phyloP scores from a whole-genome alignment of 2,113 vertebrate species.

The Vanacampus margaritifer region DNA sequence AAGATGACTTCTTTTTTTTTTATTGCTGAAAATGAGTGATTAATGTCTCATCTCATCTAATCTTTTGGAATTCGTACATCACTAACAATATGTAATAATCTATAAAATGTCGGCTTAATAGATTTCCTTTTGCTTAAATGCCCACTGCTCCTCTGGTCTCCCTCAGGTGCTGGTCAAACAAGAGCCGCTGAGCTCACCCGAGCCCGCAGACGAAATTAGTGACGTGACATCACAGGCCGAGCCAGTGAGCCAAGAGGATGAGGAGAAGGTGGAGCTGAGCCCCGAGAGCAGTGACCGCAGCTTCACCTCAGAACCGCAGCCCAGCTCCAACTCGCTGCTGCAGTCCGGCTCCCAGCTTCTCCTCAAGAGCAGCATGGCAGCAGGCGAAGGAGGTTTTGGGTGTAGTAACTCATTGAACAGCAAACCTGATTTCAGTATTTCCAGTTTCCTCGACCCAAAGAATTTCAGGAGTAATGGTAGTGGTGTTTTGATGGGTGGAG shows the following conservation, averaged over 20 bases:
- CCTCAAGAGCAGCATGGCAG: conserved; percentile 73
- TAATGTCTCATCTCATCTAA: too few relatives aligned
- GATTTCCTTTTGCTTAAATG: neutral
- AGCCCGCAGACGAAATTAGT: conserved; percentile 87
- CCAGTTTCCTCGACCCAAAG: conserved; percentile 82
- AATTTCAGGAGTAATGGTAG: conserved; percentile 61
- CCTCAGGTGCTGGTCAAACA: conserved; percentile 87
- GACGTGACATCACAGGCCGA: conserved; percentile 86
- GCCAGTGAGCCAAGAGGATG: conserved; percentile 73
- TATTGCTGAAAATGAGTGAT: too few relatives aligned
- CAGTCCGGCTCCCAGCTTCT: conserved; percentile 87
- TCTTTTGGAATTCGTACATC: too few relatives aligned
- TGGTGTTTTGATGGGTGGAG: conserved; percentile 64
- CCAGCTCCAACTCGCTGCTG: conserved; percentile 85
- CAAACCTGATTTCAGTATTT: conserved; percentile 85
- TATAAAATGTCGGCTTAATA: neutral
- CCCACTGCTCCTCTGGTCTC: neutral
- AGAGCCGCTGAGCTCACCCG: conserved; percentile 90
- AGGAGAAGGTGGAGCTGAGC: conserved; percentile 92
- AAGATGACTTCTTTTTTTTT: too few relatives aligned
- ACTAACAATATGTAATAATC: too few relatives aligned
- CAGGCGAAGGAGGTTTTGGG: conserved; percentile 35
- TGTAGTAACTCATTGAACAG: conserved; percentile 72
- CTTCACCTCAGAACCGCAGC: conserved; percentile 85
- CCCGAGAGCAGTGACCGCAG: conserved; percentile 92